phyloP scores from a whole-genome alignment of 1,140 invertebrate species.

The Hylyphantes graminicola region DNA sequence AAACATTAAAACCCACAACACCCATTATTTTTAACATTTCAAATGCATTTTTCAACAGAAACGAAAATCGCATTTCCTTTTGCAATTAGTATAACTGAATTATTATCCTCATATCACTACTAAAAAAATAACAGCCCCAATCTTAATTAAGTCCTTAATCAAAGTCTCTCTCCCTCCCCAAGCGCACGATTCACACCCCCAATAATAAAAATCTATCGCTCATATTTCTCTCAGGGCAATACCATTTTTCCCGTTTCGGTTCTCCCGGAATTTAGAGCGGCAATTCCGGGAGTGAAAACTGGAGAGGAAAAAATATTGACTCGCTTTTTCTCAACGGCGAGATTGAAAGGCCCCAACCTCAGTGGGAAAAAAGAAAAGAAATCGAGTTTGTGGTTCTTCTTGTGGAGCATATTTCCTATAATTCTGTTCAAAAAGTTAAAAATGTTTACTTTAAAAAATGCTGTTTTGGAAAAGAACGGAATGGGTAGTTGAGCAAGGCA shows the following conservation, averaged over 20 bases:
- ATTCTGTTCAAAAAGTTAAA: too few species aligned
- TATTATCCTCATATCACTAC: too few species aligned
- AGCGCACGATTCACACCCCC: background rate
- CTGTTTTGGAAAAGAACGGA: too few species aligned
- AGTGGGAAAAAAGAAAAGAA: background rate
- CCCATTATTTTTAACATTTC: too few species aligned
- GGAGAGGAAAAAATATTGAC: constrained; percentile 20
- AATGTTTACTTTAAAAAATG: too few species aligned
- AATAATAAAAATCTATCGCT: constrained; percentile 28
- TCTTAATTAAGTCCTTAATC: constrained; percentile 31
- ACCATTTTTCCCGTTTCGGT: constrained; percentile 15
- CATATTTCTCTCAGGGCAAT: background rate
- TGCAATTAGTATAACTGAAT: too few species aligned
- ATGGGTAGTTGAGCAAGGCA: too few species aligned
- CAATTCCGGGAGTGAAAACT: constrained; percentile 1
- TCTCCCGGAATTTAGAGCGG: constrained; percentile 45
- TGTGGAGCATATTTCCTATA: too few species aligned
- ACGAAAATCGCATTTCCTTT: too few species aligned
- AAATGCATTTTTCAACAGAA: too few species aligned
- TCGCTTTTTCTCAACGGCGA: constrained; percentile 19
- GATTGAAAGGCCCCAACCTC: background rate
- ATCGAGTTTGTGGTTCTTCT: too few species aligned
- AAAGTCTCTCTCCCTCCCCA: background rate
- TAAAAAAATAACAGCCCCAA: background rate
- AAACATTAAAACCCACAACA: too few species aligned